Evolutionary conservation across 2,888 invertebrate species (phyloP).

Genomic region (Andrena camellia): DNA sequence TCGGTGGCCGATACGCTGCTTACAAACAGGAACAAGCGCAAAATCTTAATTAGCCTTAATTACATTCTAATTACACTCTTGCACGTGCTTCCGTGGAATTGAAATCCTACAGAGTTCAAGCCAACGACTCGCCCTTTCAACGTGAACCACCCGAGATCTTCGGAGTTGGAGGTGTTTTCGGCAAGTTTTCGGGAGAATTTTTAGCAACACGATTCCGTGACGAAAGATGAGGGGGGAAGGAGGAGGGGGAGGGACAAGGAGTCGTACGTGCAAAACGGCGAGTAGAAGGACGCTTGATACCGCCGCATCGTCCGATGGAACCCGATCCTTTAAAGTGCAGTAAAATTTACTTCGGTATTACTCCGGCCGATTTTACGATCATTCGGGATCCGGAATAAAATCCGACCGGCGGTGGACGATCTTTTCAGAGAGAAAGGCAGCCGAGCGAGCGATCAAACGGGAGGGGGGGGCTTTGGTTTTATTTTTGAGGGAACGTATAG

Average conservation of each 20-base stretch:
- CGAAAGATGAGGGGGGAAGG: background rate
- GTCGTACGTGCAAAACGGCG: background rate
- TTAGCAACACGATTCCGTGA: background rate
- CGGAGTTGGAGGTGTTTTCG: background rate
- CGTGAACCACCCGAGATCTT: background rate
- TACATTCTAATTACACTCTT: slow-evolving; percentile 56
- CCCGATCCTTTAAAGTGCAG: slow-evolving; percentile 61
- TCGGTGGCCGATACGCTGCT: slow-evolving; percentile 50
- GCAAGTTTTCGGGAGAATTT: slow-evolving; percentile 13
- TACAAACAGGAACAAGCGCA: slow-evolving; percentile 47
- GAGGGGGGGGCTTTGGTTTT: slow-evolving; percentile 50
- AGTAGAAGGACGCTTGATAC: slow-evolving; percentile 4
- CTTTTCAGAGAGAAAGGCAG: slow-evolving; percentile 28
- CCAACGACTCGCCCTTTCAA: slow-evolving; percentile 41
- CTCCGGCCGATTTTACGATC: slow-evolving; percentile 66
- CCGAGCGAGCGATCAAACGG: slow-evolving; percentile 6
- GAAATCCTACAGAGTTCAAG: slow-evolving; percentile 44
- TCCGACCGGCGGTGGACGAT: slow-evolving; percentile 37
- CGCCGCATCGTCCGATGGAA: slow-evolving; percentile 41
- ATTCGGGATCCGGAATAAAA: slow-evolving; percentile 65
- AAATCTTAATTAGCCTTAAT: slow-evolving; percentile 61
- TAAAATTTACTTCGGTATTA: slow-evolving; percentile 70
- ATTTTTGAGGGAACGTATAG: slow-evolving; percentile 54
- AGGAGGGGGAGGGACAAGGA: no score
- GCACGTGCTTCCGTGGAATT: slow-evolving; percentile 50